A percentile compares a stretch with the other conserved stretches of the same genome.
phyloP scores from a whole-genome alignment of 1,140 invertebrate species.

The Meloidogyne hapla region DNA sequence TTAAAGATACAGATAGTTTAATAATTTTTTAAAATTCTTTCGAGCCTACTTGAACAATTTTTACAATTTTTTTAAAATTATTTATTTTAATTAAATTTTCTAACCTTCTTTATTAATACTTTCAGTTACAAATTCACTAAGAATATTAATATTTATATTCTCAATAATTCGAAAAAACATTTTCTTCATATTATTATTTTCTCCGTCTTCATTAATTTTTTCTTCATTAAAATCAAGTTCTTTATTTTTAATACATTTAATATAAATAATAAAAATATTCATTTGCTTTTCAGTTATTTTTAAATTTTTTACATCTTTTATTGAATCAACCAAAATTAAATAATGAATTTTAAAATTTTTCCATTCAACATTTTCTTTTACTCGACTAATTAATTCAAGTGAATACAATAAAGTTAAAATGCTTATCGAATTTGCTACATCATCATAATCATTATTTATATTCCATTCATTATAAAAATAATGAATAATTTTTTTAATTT shows the following conservation, averaged over 20 bases:
- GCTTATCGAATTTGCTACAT: not conserved
- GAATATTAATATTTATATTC: not conserved
- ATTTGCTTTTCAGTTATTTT: not conserved
- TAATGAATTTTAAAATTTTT: slow-evolving; percentile 4
- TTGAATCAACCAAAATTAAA: not conserved
- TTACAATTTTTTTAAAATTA: too few species aligned
- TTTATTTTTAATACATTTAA: not conserved
- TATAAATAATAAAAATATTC: not conserved
- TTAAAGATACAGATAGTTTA: too few species aligned
- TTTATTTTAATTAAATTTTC: not conserved
- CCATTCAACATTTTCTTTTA: not conserved
- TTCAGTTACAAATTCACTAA: not conserved
- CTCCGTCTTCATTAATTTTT: not conserved
- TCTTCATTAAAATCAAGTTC: not conserved
- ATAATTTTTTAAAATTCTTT: too few species aligned
- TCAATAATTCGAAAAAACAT: too few species aligned
- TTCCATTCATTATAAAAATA: not conserved
- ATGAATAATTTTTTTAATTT: not conserved
- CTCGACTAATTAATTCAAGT: not conserved
- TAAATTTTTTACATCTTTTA: not conserved
- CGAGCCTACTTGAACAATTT: too few species aligned
- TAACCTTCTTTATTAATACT: not conserved
- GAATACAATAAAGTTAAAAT: not conserved
- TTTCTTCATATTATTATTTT: not conserved
- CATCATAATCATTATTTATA: too few species aligned